These are phyloP conservation scores for Aromia moschata DNA, from an alignment of 2,888 invertebrate species.

Conservation along the genomic window DNA sequence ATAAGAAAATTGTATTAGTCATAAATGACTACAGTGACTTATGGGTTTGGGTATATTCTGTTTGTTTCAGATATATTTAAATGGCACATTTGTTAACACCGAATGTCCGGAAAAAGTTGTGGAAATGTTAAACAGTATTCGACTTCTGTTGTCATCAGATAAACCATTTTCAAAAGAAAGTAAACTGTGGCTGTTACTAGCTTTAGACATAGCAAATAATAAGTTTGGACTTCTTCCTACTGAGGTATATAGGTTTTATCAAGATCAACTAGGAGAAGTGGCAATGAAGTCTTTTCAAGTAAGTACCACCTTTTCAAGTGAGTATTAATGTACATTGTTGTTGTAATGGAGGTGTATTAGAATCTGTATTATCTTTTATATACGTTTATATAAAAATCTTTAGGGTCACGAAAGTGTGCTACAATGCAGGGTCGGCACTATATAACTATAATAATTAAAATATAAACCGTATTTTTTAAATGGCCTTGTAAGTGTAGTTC, in stretches of 20 bases:
- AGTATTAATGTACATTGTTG: too few species aligned
- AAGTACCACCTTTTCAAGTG: too few species aligned
- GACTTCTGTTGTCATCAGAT: conserved; percentile 55
- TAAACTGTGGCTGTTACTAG: conserved; percentile 60
- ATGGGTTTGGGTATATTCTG: not conserved
- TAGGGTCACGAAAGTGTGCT: too few species aligned
- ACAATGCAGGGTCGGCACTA: too few species aligned
- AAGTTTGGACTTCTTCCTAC: conserved; percentile 57
- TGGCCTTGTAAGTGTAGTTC: too few species aligned
- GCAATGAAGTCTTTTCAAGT: conserved; percentile 57
- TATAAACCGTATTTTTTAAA: too few species aligned
- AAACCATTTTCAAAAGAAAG: conserved; percentile 54
- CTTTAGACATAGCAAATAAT: conserved; percentile 59
- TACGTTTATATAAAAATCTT: too few species aligned
- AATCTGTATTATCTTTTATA: too few species aligned
- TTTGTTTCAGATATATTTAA: conserved; percentile 57
- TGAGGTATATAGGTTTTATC: conserved; percentile 59
- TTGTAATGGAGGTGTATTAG: too few species aligned
- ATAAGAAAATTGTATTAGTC: too few species aligned
- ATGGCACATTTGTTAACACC: conserved; percentile 55
- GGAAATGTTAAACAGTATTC: conserved; percentile 56
- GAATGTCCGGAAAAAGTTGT: conserved; percentile 51
- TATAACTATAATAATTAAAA: too few species aligned
- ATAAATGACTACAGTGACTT: too few species aligned
- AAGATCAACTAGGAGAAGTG: conserved; percentile 55